Conservation (phyloP, 1,140 invertebrate species). For the Danaus melanippus region DNA sequence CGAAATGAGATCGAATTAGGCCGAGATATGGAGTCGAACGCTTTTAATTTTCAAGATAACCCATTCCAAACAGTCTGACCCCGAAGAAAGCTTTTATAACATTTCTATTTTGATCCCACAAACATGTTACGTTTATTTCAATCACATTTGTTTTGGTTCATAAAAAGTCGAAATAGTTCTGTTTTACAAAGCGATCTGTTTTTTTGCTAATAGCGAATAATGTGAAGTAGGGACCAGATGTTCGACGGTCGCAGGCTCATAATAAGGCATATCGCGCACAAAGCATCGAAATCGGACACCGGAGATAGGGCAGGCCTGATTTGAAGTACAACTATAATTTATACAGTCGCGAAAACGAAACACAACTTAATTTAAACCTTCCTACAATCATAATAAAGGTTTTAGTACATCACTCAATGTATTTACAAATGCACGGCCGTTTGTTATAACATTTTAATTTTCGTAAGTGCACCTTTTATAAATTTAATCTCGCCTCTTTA, state of each 20-base stretch:
- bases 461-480: slow-evolving; percentile 58
- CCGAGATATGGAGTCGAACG: slow-evolving; percentile 44
- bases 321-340: slow-evolving; percentile 42
- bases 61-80: slow-evolving; percentile 49
- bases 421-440: slow-evolving; percentile 12
- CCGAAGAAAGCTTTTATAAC: slow-evolving; percentile 38
- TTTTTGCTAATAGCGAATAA: slow-evolving; percentile 60
- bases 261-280: slow-evolving; percentile 69
- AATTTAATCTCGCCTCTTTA: slow-evolving; percentile 47
- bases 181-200: slow-evolving; percentile 44
- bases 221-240: slow-evolving; percentile 60
- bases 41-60: slow-evolving; percentile 66
- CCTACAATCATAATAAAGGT: slow-evolving; percentile 14
- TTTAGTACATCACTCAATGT: neutral
- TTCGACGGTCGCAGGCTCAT: slow-evolving; percentile 62
- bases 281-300: slow-evolving; percentile 69
- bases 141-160: slow-evolving; percentile 33
- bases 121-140: slow-evolving; percentile 24
- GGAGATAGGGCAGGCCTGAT: slow-evolving; percentile 60
- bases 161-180: slow-evolving; percentile 40
- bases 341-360: slow-evolving; percentile 24
- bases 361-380: slow-evolving; percentile 32
- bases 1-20: slow-evolving; percentile 60
- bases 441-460: slow-evolving; percentile 65
- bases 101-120: slow-evolving; percentile 24